Conservation (phyloP, 1,140 invertebrate species). For the Acromyrmex echinatior region DNA sequence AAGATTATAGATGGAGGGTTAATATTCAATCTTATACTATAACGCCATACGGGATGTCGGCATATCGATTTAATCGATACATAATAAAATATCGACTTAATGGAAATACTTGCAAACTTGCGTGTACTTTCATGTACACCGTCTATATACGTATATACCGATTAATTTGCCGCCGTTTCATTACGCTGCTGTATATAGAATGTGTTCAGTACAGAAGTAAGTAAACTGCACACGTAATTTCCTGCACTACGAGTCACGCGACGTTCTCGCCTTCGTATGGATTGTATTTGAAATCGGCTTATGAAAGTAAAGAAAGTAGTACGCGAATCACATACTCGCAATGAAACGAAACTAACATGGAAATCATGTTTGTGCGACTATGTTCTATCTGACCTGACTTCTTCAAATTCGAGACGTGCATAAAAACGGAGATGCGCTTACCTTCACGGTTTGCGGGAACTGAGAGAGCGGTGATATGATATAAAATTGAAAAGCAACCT, state of each 20-base stretch:
- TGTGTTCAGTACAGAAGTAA: conserved; percentile 57
- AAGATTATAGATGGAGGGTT: neutral
- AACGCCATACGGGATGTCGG: neutral
- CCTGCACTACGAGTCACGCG: conserved; percentile 47
- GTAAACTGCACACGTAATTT: conserved; percentile 70
- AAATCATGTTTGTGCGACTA: conserved; percentile 32
- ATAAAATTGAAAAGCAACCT: conserved; percentile 15
- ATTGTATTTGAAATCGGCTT: conserved; percentile 43
- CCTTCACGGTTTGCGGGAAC: neutral
- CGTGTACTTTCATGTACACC: conserved; percentile 37
- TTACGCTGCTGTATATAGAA: conserved; percentile 50
- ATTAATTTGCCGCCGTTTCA: conserved; percentile 65
- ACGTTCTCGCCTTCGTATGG: conserved; percentile 44
- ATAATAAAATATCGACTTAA: conserved; percentile 40
- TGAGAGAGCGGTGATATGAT: neutral
- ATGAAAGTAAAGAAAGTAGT: conserved; percentile 11
- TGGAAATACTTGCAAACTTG: conserved; percentile 37
- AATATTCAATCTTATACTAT: neutral
- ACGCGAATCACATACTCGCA: neutral
- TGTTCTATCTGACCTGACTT: neutral
- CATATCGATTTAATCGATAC: conserved; percentile 50
- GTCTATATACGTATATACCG: conserved; percentile 7
- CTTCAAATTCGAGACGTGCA: neutral
- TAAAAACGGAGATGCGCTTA: conserved; percentile 30
- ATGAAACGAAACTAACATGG: neutral